Evolutionary conservation across 2,113 vertebrate species (phyloP).

Genomic region (Pyxicephalus adspersus): DNA sequence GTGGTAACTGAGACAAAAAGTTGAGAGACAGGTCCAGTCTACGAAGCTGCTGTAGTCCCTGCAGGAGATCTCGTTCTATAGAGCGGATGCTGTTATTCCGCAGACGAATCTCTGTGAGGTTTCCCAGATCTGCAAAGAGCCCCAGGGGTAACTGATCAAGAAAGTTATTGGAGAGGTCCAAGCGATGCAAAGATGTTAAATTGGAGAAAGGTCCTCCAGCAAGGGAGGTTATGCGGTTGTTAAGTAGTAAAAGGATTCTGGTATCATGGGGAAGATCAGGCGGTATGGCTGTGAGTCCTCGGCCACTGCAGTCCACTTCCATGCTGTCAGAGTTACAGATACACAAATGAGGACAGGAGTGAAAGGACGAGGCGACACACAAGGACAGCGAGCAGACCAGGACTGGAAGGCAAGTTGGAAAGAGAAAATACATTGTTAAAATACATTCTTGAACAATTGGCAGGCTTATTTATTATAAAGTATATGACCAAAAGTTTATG

Average conservation of each 20-base stretch:
- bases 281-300: constrained; percentile 85
- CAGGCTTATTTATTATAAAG: no score
- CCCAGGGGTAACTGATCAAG: constrained; percentile 89
- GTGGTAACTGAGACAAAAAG: constrained; percentile 84
- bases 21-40: constrained; percentile 94
- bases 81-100: constrained; percentile 94
- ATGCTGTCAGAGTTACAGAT: constrained; percentile 81
- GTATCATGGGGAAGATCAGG: constrained; percentile 82
- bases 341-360: constrained; percentile 86
- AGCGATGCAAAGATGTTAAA: constrained; percentile 85
- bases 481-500: no score
- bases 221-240: constrained; percentile 89
- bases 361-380: constrained; percentile 69
- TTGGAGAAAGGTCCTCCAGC: constrained; percentile 85
- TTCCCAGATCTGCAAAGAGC: constrained; percentile 86
- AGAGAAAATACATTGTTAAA: no score
- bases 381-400: constrained; percentile 81
- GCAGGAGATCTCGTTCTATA: constrained; percentile 89
- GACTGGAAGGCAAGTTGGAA: constrained; percentile 72
- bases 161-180: constrained; percentile 98
- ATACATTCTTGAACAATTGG: no score
- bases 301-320: constrained; percentile 88
- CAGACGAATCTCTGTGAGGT: constrained; percentile 88
- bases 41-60: constrained; percentile 78
- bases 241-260: constrained; percentile 88